These are phyloP conservation scores for Esperia sulphurella DNA, from an alignment of 2,888 invertebrate species.

Conservation along the genomic window DNA sequence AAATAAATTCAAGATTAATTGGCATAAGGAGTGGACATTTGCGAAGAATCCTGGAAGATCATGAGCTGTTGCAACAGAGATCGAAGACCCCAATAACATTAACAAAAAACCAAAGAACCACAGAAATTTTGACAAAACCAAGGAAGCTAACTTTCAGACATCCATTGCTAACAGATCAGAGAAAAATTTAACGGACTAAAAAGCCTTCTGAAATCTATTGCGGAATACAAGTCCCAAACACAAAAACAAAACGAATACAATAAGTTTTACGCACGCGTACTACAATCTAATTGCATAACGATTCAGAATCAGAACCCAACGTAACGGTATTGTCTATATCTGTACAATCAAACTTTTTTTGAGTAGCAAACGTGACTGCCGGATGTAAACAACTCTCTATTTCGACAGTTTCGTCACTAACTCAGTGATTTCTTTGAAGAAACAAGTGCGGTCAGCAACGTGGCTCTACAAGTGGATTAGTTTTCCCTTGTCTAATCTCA, in stretches of 20 bases:
- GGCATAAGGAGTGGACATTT: too few relatives aligned
- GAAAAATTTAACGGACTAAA: too few relatives aligned
- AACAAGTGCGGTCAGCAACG: background rate
- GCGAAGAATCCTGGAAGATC: too few relatives aligned
- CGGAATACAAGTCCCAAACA: background rate
- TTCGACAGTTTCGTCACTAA: constrained; percentile 28
- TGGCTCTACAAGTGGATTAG: too few relatives aligned
- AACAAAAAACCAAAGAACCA: too few relatives aligned
- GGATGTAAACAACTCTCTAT: constrained; percentile 64
- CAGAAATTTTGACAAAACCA: too few relatives aligned
- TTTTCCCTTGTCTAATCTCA: too few relatives aligned
- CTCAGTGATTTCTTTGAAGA: background rate
- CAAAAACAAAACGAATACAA: background rate
- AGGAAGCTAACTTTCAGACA: too few relatives aligned
- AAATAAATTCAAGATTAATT: too few relatives aligned
- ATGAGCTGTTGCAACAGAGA: too few relatives aligned
- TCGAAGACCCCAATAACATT: too few relatives aligned
- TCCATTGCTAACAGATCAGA: too few relatives aligned
- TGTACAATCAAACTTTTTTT: constrained; percentile 30
- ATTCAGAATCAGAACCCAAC: constrained; percentile 8
- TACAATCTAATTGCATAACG: constrained; percentile 13
- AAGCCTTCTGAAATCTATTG: background rate
- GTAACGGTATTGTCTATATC: constrained; percentile 18
- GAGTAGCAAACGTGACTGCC: constrained; percentile 28
- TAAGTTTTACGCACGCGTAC: background rate